Base-by-base conservation (phyloP, 2,797 vertebrate genomes). In the Alfaro cultratus region DNA sequence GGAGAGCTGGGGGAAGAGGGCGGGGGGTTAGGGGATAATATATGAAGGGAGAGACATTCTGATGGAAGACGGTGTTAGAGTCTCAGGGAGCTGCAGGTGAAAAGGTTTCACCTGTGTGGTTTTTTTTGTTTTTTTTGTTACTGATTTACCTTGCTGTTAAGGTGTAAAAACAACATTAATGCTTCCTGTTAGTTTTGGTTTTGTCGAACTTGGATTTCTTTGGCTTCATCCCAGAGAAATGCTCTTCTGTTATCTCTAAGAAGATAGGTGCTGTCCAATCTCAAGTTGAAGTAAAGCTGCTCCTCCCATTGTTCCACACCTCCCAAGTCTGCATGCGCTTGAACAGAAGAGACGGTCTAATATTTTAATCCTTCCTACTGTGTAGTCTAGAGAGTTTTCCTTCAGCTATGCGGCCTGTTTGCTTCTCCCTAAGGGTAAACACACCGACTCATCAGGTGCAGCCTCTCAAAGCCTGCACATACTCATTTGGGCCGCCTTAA, bases 61-160 rank as follows among this genome's bases (percentile, higher is more conserved):
- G 92, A 77, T 82, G 92, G 89, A 93, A 95, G 91, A 92, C 92
- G 88, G 95, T 93, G 93, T 96, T 91, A 90, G 97, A 98, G 97
- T 97, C 97, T 95, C 97, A 97, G 93, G 98, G 98, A 96, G 95
- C 97, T 96, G 95, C 96, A 97, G 97, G 98, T 97, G 96, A 97
- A 97, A 97, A 94, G 97, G 97, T 97, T 49, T 83, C 87, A 90
- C 74, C 85, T 91, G 86, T 41, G 2, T 3, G 46, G 1, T 15
- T 15, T 46, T 45, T 49, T 2, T 21, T 16, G 7, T 88, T 85
- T 85, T 70, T 90, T 90, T 88, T 85, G 85, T 68, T 80, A 81
- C 74, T 79, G 78, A 84, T 85, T 90, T 75, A 79, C 79, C 79
- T 89, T 82, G 84, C 60, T 88, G 73, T 76, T 73, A 74, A 70